Evolutionary conservation across 2,888 invertebrate species (phyloP).

Genomic region (Bombyx huttoni): DNA sequence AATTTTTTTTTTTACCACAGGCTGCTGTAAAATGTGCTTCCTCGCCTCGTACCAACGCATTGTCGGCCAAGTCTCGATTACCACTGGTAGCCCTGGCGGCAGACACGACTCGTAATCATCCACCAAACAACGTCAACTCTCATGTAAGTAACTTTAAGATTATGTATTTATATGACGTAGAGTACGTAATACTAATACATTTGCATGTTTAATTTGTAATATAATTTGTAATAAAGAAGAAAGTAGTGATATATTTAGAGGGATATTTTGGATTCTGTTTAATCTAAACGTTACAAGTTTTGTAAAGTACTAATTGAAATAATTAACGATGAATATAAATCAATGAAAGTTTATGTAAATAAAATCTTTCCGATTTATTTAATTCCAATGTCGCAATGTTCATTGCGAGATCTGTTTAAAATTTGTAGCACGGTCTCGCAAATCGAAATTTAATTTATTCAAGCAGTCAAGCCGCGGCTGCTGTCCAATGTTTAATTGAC

Average conservation of each 20-base stretch:
- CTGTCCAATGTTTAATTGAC: slow-evolving; percentile 23
- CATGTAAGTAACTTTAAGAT: slow-evolving; percentile 41
- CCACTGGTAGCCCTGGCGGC: slow-evolving; percentile 55
- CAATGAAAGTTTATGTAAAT: background rate
- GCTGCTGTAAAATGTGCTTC: slow-evolving; percentile 68
- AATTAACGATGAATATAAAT: no score
- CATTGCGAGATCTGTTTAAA: background rate
- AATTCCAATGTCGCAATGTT: background rate
- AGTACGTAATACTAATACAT: background rate
- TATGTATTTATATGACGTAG: no score
- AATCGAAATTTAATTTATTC: slow-evolving; percentile 26
- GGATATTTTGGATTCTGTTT: no score
- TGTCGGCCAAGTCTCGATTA: slow-evolving; percentile 61
- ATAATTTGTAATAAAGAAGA: background rate
- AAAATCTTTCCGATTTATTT: background rate
- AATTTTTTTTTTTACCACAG: slow-evolving; percentile 28
- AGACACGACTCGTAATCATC: slow-evolving; percentile 56
- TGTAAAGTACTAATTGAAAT: no score
- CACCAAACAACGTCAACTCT: slow-evolving; percentile 64
- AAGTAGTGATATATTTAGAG: background rate
- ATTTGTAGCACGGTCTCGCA: slow-evolving; percentile 5
- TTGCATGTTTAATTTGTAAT: background rate
- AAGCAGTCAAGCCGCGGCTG: slow-evolving; percentile 17
- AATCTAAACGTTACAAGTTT: no score
- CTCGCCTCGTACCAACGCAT: slow-evolving; percentile 62